Evolutionary conservation across 2,888 invertebrate genomes (phyloP), one percentile per base, ranked within the genome.

Genomic region (Coenonympha arcania): DNA sequence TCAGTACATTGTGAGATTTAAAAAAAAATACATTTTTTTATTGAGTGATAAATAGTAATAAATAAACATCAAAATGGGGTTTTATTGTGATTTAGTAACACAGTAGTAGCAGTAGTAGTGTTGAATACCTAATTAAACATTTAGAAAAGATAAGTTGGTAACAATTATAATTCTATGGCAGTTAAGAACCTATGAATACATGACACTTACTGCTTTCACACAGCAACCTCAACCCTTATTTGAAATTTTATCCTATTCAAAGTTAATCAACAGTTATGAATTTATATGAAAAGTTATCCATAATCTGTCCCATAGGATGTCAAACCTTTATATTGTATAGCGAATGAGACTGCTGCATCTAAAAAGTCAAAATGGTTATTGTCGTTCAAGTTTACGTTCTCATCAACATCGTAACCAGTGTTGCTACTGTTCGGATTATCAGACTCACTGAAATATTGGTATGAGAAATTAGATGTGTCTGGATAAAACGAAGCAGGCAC

Each of bases 271-370:
- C 15, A 5, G 16, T 39, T 15, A 8, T 8, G 6, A 30, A 8
- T 19, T n/a, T 11, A 30, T 1, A 16, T 4, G 5, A 24, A 16
- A 18, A 52, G 52, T 79, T 85, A 86, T 59, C 81, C 82, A 68
- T 83, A 84, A 51, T 81, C 83, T 42, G 73, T 76, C 8, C 79
- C 79, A 63, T 82, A 81, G 22, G 86, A 86, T 16, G 89, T 90
- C 30, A 92, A 77, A 20, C 92, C 92, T 74, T 92, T 92, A 68
- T 90, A 91, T 68, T 91, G 89, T 57, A 93, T 92, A 24, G 92
- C 92, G 63, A 89, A 90, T 34, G 90, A 87, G n/a, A 92, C 91
- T n/a, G 92, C 92, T 42, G 90, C 87, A 76, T 91, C 90, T 58
- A 92, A 74, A 65, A 92, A 90, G 64, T 91, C 90, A 69, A 75